phyloP scores from a whole-genome alignment of 2,888 invertebrate species.

The Parascotia fuliginaria region DNA sequence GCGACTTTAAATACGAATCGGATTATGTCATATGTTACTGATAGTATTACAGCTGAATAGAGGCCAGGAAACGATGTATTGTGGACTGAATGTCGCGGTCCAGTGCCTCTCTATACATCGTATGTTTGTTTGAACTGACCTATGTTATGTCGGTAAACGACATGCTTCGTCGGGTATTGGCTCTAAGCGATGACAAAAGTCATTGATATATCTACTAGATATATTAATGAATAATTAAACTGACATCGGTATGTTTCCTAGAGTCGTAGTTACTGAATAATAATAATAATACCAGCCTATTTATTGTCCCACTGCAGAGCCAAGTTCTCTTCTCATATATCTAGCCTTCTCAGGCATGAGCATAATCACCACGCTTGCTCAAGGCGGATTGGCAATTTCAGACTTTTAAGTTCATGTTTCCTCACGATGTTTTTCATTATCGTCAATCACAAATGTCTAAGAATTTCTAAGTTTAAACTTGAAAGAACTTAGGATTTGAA shows the following conservation, averaged over 20 bases:
- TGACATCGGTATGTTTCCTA: conserved; percentile 10
- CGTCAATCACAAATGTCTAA: too few relatives aligned
- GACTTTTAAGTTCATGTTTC: too few relatives aligned
- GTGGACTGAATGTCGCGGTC: conserved; percentile 48
- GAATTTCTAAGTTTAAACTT: too few relatives aligned
- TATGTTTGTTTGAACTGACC: conserved; percentile 30
- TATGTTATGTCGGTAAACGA: conserved; percentile 38
- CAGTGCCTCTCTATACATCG: conserved; percentile 39
- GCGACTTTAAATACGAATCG: conserved; percentile 44
- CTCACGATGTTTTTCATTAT: too few relatives aligned
- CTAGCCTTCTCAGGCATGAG: too few relatives aligned
- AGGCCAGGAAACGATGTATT: conserved; percentile 55
- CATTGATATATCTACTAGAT: conserved; percentile 8
- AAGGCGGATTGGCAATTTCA: too few relatives aligned
- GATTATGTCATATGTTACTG: conserved; percentile 48
- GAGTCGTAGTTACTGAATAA: too few relatives aligned
- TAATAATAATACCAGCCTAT: too few relatives aligned
- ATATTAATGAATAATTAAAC: conserved; percentile 5
- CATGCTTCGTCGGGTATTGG: conserved; percentile 32
- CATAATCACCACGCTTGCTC: too few relatives aligned
- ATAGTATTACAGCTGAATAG: conserved; percentile 30
- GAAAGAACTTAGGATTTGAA: too few relatives aligned
- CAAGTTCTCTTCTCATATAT: too few relatives aligned
- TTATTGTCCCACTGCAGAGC: too few relatives aligned
- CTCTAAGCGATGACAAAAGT: conserved; percentile 21